Base-by-base conservation (phyloP, 2,888 invertebrate genomes). In the Hedychridium roseum region DNA sequence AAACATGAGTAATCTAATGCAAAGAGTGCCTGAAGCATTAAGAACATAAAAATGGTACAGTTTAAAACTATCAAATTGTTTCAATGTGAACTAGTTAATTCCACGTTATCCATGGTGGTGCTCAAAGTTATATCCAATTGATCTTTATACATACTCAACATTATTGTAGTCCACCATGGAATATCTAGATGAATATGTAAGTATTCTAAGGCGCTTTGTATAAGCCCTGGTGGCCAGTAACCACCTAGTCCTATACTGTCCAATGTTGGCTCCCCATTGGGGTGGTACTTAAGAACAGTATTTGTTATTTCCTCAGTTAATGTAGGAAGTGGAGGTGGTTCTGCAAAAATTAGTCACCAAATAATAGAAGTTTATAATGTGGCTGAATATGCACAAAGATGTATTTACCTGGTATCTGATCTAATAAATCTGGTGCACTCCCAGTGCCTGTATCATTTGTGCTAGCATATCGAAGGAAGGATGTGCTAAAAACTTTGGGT, bases 81-180 rank as follows among this genome's bases (percentile, higher is more conserved):
- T 6, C 20, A 23, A 15, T 38, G 27, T 26, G 42, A 14, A 30
- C 43, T 15, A 41, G 16, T 38, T 9, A 34, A 38, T 36, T 7
- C 31, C n/a, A n/a, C n/a, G n/a, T n/a, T n/a, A n/a, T n/a, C n/a
- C n/a, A n/a, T n/a, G 12, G 5, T 11, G 37, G n/a, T 17, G 14
- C 7, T 16, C 23, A 30, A 34, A 39, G 37, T 18, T 31, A n/a
- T 32, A 15, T 6, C 15, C 42, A 43, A 17, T 32, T n/a, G n/a
- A 7, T 40, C 39, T 30, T 26, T 14, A 28, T 35, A 63, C 49
- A 66, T 79, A 88, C 88, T 91, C 43, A 89, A 80, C 2, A 88
- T 82, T 64, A 97, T 95, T 7, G 92, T 82, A 26, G 84, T 87
- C 95, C 97, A 98, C 98, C 98, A 98, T 0, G 97, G 97, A 7